Base-by-base conservation (phyloP, 2,888 invertebrate species). In the Trachelus tabidus region DNA sequence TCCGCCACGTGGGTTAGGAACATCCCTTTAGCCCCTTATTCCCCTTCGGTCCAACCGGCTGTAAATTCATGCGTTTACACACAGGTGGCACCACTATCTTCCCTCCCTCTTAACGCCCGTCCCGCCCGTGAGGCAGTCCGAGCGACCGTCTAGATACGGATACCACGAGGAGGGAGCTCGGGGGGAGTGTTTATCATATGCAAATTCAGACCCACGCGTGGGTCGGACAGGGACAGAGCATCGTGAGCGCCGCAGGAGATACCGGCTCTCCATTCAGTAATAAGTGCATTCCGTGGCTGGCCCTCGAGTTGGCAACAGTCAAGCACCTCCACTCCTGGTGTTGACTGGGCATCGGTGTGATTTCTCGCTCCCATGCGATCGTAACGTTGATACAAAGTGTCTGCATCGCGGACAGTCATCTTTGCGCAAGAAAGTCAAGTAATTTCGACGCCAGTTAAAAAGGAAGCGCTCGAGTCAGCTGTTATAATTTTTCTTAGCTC, bases 11-110 rank as follows among this genome's bases (percentile, higher is more conserved):
- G 87, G 56, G 84, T 84, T 82, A 82, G 79, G 81, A 83, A 82
- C 81, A 80, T 83, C 81, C 83, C 83, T 81, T 82, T 69, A 68
- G 77, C 79, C 77, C 81, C 78, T 75, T 73, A 69, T 73, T 75
- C 73, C 78, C 73, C 73, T 79, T 75, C 77, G 74, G 75, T 23
- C 71, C 71, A 34, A 71, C 71, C 11, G 35, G 9, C 34, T 69
- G 77, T 79, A 85, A 85, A 87, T 85, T 85, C 85, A 84, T 83
- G 84, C 85, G 86, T 83, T 85, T 85, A 82, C 85, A 84, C 84
- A 87, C 87, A 87, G 87, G 87, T 88, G 88, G 87, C 87, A 86
- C 83, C 84, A 83, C 84, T 83, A 81, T 83, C 83, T 83, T 83
- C 79, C 68, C 23, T 73, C 33, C 37, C 15, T 37, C 74, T 15